These are phyloP conservation scores for Agrilus biguttatus DNA, from an alignment of 2,888 invertebrate species.

Conservation along the genomic window DNA sequence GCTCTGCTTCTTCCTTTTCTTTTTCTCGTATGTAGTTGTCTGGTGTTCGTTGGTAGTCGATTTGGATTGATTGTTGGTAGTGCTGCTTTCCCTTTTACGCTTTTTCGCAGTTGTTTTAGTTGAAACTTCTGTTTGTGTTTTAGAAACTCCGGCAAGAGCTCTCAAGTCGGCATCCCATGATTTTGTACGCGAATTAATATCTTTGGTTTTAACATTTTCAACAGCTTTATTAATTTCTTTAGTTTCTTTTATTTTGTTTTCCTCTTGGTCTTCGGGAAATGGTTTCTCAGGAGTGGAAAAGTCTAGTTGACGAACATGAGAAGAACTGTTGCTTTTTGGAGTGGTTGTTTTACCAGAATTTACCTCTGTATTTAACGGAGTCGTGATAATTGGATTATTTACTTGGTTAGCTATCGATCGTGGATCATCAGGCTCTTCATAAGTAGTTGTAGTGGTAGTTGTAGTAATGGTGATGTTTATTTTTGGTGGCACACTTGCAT, in stretches of 20 bases:
- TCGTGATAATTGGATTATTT: no score
- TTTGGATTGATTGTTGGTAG: constrained; percentile 1
- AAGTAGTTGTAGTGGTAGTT: no score
- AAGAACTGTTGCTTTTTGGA: constrained; percentile 14
- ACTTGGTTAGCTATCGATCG: no score
- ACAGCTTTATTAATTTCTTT: constrained; percentile 1
- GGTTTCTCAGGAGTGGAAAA: constrained; percentile 17
- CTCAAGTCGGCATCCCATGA: constrained; percentile 21
- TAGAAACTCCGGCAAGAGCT: constrained; percentile 5
- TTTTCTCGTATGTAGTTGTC: background rate
- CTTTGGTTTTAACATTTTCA: background rate
- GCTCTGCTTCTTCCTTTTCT: constrained; percentile 1
- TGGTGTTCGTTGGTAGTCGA: constrained; percentile 5
- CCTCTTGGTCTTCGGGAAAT: background rate
- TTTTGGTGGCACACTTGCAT: background rate
- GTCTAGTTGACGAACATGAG: constrained; percentile 20
- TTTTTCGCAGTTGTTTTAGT: constrained; percentile 7
- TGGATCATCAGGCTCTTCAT: no score
- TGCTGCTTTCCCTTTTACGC: constrained; percentile 2
- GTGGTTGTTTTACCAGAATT: constrained; percentile 6
- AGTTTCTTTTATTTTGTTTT: constrained; percentile 1
- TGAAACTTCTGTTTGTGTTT: background rate
- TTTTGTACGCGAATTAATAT: constrained; percentile 3
- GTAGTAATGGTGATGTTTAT: no score
- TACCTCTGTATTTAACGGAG: background rate